These are phyloP conservation scores for Premnoplex brunnescens DNA, from an alignment of 2,797 vertebrate genomes.

Conservation along the genomic window DNA sequence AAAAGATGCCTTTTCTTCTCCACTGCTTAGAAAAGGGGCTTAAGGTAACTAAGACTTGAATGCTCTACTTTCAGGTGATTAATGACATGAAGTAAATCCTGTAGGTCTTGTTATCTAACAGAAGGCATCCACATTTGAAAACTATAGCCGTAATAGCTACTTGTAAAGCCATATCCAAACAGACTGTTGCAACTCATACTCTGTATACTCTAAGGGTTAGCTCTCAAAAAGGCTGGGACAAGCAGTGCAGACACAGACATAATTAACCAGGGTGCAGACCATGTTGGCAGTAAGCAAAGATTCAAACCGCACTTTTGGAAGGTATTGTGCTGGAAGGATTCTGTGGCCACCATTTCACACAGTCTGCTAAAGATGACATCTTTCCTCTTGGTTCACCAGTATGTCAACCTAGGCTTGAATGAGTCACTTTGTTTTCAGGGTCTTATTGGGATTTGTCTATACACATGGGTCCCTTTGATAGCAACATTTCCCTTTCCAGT, in stretches of 20 bases:
- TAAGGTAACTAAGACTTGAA: neutral
- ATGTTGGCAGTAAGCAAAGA: neutral
- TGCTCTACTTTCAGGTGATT: neutral
- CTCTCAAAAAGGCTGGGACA: neutral
- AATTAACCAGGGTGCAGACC: neutral
- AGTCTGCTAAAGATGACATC: neutral
- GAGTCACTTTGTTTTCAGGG: neutral
- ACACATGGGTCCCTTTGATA: neutral
- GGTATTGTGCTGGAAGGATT: neutral
- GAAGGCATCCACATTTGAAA: neutral
- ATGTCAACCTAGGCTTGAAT: neutral
- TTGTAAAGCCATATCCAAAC: neutral
- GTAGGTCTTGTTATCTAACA: neutral
- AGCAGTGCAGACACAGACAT: neutral
- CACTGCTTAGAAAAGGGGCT: neutral
- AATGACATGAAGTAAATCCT: neutral
- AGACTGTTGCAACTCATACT: neutral
- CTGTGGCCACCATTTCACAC: neutral
- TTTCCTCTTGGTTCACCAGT: neutral
- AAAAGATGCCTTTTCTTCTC: neutral
- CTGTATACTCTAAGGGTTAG: neutral
- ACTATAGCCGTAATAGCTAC: conserved; percentile 15
- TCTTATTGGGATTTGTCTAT: neutral
- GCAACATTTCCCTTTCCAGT: neutral
- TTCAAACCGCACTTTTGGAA: neutral